Evolutionary conservation across 2,113 vertebrate species (phyloP).

Genomic region (Pipra filicauda): DNA sequence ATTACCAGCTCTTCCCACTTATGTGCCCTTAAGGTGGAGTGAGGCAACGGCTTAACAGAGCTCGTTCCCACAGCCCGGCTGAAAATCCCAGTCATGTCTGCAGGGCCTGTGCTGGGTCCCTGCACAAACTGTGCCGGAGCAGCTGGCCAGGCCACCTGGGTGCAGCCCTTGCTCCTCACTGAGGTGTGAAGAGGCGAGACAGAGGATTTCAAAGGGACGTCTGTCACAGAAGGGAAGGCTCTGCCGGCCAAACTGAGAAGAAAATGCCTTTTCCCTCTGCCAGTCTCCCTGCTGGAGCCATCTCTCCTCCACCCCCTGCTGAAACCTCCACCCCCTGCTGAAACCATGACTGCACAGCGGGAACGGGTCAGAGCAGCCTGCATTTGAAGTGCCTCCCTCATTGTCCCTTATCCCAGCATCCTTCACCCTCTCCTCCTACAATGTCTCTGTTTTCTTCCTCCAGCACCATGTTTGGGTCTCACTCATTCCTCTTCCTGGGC

Average conservation of each 20-base stretch:
- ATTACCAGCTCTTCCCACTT: slow-evolving; percentile 31
- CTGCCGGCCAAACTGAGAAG: neutral
- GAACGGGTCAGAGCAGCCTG: neutral
- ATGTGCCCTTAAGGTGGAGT: slow-evolving; percentile 23
- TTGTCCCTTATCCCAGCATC: neutral
- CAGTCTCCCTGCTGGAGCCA: neutral
- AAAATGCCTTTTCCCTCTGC: neutral
- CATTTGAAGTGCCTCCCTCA: neutral
- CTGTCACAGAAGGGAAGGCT: neutral
- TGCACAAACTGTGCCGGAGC: neutral
- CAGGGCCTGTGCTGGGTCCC: neutral
- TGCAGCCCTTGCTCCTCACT: neutral
- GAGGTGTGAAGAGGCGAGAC: neutral
- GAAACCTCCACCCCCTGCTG: neutral
- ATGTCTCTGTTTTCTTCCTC: neutral
- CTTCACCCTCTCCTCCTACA: neutral
- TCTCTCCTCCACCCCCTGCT: neutral
- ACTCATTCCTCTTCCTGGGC: neutral
- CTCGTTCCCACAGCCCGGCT: neutral
- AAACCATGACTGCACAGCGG: neutral
- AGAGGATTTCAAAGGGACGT: neutral
- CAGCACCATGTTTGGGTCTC: neutral
- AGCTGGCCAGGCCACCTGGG: neutral
- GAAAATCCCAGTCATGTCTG: neutral
- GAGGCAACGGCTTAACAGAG: slow-evolving; percentile 21